Conservation (phyloP, 2,113 vertebrate species). For the Phocoena phocoena region DNA sequence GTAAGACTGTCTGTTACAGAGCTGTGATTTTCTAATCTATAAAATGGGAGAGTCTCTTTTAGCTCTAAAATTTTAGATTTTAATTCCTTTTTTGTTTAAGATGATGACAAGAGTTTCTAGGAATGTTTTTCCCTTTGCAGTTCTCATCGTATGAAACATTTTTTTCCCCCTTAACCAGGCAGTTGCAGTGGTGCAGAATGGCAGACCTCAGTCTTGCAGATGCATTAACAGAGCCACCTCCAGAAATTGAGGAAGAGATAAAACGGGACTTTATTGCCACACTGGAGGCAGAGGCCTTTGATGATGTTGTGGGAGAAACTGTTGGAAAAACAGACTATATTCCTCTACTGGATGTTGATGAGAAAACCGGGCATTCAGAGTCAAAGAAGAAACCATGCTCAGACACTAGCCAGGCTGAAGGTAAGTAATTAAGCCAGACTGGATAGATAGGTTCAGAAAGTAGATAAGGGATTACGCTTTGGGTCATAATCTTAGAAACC, state of each 20-base stretch:
- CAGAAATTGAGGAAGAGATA: conserved; percentile 87
- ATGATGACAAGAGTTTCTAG: neutral
- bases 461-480: neutral
- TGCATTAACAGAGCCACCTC: conserved; percentile 90
- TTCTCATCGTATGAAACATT: neutral
- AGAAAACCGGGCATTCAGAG: conserved; percentile 80
- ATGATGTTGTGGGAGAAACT: conserved; percentile 93
- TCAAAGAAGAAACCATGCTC: conserved; percentile 77
- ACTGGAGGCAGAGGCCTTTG: conserved; percentile 92
- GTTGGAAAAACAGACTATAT: conserved; percentile 94
- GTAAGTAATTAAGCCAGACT: conserved; percentile 73
- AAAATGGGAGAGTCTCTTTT: neutral
- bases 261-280: conserved; percentile 93
- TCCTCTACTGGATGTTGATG: conserved; percentile 93
- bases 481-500: neutral
- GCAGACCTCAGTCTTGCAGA: conserved; percentile 94
- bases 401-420: conserved; percentile 70
- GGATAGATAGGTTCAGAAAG: neutral
- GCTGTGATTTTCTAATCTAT: neutral
- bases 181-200: conserved; percentile 78
- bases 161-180: neutral
- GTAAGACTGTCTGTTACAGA: neutral
- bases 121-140: neutral
- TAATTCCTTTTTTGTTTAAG: neutral
- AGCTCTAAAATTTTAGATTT: neutral